A percentile compares a stretch with the other conserved stretches of the same genome.
These are phyloP conservation scores for Hyaena hyaena DNA, from an alignment of 2,113 vertebrate genomes.

Conservation along the genomic window DNA sequence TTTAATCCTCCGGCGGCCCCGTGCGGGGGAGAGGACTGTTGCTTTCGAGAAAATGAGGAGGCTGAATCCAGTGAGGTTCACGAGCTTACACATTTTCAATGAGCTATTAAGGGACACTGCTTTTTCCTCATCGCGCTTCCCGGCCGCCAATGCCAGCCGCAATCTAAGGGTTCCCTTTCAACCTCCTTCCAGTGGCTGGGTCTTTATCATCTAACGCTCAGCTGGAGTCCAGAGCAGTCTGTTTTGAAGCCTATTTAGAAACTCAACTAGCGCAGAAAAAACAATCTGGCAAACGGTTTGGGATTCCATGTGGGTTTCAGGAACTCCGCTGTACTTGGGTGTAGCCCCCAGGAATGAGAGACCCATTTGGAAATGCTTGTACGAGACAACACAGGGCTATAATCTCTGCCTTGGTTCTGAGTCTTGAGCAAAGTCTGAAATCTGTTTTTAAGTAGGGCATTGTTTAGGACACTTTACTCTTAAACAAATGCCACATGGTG, in stretches of 20 bases:
- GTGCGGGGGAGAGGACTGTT: neutral
- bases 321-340: neutral
- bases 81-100: neutral
- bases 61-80: neutral
- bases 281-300: neutral
- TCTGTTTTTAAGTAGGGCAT: neutral
- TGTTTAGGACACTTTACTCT: neutral
- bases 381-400: fast-evolving
- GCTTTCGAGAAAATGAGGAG: neutral
- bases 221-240: neutral
- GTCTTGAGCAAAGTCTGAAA: neutral
- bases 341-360: neutral
- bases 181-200: neutral
- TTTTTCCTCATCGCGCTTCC: neutral
- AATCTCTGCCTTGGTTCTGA: fast-evolving
- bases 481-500: constrained; percentile 61
- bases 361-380: fast-evolving
- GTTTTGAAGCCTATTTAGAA: neutral
- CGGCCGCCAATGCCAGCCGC: neutral
- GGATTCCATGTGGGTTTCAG: neutral
- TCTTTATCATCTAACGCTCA: neutral
- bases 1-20: neutral
- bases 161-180: too few species aligned
- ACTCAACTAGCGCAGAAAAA: neutral
- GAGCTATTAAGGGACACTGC: neutral